Base-by-base conservation (phyloP, 2,797 vertebrate genomes). In the Hippopotamyrus pictus region DNA sequence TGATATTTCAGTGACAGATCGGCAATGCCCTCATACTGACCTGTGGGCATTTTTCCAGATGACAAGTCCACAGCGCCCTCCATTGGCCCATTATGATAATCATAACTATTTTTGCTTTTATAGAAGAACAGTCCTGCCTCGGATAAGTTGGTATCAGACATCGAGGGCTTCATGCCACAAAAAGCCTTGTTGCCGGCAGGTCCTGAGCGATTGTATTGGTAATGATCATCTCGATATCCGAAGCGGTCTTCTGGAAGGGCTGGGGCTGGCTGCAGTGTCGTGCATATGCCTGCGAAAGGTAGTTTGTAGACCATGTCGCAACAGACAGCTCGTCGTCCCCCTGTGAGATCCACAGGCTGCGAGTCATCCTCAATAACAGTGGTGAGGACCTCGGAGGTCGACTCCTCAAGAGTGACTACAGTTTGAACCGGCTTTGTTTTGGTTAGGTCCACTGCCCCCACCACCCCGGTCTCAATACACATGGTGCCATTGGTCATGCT, bases 31-130 rank as follows among this genome's bases (percentile, higher is more conserved):
- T 96, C 95, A 95, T 98, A 99, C 99, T 99, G 98, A 99, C 99
- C 99, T 99, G 97, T 94, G 53, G 97, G 96, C 92, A 97, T 95
- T 97, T 97, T 99, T 94, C 97, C 96, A 94, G 98, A 98, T 92
- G 98, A 98, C 94, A 99, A 97, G 96, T 99, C 99, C 96, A 99
- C 98, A 89, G 98, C 98, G 95, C 97, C 96, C 44, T 99, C 99
- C 92, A 96, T 95, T 91, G 96, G 96, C 94, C 96, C 97, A 94
- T 94, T 96, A 93, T 90, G 92, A 94, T 98, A 99, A 96, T 98
- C 97, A 97, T 98, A 98, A 93, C 97, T 97, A 94, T 99, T 98
- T 95, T 98, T 99, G 97, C 97, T 99, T 96, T 97, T 98, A 94
- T 99, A 99, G 73, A 98, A 93, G 95, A 99, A 99, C 88, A 99